phyloP scores from a whole-genome alignment of 2,113 vertebrate genomes.

The Lophotis ruficrista region DNA sequence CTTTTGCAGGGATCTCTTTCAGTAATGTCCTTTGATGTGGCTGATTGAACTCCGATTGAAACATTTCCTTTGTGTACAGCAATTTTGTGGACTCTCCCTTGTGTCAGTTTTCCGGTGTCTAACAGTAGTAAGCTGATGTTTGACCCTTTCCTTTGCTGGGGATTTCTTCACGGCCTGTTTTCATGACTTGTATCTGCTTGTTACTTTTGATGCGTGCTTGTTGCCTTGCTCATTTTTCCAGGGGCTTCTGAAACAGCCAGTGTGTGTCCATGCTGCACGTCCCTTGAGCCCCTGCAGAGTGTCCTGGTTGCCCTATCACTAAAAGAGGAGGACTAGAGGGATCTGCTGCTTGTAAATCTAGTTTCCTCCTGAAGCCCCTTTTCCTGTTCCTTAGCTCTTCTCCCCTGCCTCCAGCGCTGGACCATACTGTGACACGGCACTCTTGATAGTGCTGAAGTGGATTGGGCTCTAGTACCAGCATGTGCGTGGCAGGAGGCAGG shows the following conservation, averaged over 20 bases:
- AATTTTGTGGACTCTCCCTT: background rate
- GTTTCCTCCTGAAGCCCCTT: background rate
- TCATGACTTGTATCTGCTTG: background rate
- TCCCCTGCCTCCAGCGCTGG: background rate
- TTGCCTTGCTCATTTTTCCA: background rate
- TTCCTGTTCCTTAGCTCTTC: background rate
- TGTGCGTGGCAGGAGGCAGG: background rate
- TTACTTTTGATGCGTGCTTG: background rate
- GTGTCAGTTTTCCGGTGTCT: background rate
- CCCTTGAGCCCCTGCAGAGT: background rate
- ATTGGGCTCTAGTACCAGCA: background rate
- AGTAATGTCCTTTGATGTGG: background rate
- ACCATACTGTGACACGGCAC: accelerated
- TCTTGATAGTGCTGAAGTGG: background rate
- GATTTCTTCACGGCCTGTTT: background rate
- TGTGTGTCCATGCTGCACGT: background rate
- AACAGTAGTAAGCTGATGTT: background rate
- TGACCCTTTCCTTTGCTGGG: background rate
- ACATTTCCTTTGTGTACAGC: background rate
- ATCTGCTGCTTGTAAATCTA: background rate
- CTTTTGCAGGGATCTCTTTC: background rate
- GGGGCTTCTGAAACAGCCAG: background rate
- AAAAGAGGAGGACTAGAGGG: background rate
- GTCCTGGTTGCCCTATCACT: background rate
- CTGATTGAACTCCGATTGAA: background rate